A percentile compares a stretch with the other conserved stretches of the same genome.
phyloP scores from a whole-genome alignment of 2,797 vertebrate species.

The Enteromius radiatus region DNA sequence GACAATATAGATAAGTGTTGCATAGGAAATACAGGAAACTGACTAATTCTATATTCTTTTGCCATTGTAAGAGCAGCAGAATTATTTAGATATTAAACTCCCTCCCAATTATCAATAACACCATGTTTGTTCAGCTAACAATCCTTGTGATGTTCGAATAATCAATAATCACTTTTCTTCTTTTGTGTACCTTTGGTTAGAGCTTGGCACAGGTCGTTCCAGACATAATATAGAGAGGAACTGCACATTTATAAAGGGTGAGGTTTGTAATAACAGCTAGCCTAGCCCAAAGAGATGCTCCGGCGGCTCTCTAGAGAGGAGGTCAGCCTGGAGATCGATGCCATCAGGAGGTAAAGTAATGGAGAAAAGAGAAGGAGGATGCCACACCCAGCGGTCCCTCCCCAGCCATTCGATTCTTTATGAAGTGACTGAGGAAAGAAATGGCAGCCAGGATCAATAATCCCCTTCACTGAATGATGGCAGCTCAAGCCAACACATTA shows the following conservation, averaged over 20 bases:
- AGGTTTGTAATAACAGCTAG: conserved; percentile 31
- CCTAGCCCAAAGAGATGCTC: conserved; percentile 19
- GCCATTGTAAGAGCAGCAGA: neutral
- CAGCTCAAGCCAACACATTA: conserved; percentile 62
- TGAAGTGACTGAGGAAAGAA: conserved; percentile 68
- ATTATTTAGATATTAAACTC: conserved; percentile 1
- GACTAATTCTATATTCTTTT: neutral
- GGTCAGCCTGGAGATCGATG: conserved; percentile 43
- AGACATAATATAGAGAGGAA: conserved; percentile 24
- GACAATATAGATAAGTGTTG: neutral
- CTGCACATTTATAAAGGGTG: conserved; percentile 26
- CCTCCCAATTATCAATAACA: conserved; percentile 5
- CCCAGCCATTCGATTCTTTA: conserved; percentile 54
- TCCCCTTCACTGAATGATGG: conserved; percentile 67
- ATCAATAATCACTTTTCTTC: conserved; percentile 31
- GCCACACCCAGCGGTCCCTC: conserved; percentile 50
- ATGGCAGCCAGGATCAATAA: conserved; percentile 74
- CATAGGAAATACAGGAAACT: neutral
- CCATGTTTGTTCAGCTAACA: conserved; percentile 30
- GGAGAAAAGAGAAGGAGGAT: conserved; percentile 43
- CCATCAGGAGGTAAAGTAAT: conserved; percentile 48
- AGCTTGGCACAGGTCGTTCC: conserved; percentile 1
- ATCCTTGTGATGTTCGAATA: conserved; percentile 37
- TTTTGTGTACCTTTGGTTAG: conserved; percentile 19
- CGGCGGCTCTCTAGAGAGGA: conserved; percentile 14